phyloP scores from a whole-genome alignment of 30 jellyfish, hydroid and myxozoan genomes.

The Phacellophora camtschatica region DNA sequence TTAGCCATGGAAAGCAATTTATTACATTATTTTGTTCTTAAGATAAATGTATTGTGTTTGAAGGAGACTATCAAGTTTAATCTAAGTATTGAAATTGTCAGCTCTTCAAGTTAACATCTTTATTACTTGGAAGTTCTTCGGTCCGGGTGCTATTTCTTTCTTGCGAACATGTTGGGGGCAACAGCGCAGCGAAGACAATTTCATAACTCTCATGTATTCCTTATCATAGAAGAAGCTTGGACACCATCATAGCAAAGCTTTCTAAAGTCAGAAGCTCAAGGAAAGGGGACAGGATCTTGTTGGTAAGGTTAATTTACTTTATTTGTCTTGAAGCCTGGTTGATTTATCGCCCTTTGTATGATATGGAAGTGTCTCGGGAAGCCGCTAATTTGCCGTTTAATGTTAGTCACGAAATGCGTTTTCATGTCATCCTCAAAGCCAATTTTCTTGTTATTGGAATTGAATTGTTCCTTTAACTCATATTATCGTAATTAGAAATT shows the following conservation, averaged over 20 bases:
- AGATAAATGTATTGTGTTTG: no score
- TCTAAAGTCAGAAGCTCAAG: slow-evolving; percentile 64
- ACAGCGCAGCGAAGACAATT: no score
- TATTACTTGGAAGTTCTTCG: slow-evolving; percentile 57
- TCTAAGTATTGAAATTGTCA: neutral
- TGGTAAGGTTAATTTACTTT: slow-evolving; percentile 54
- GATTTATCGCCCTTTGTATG: slow-evolving; percentile 8
- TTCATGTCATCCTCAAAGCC: no score
- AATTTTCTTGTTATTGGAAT: no score
- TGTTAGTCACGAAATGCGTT: slow-evolving; percentile 52
- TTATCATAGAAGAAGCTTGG: slow-evolving; percentile 67
- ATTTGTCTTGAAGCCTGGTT: neutral
- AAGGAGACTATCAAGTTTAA: neutral
- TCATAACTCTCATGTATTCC: neutral
- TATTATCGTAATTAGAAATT: no score
- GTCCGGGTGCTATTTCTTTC: no score
- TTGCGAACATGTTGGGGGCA: slow-evolving; percentile 53
- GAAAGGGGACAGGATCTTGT: slow-evolving; percentile 66
- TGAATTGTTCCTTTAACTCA: no score
- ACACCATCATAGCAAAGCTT: slow-evolving; percentile 75
- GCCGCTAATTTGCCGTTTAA: slow-evolving; percentile 38
- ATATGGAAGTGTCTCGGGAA: neutral
- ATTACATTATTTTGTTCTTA: no score
- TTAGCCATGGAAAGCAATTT: no score
- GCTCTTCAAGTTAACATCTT: neutral